Percentiles rank a stretch among this genome's conserved stretches.
Evolutionary conservation across 2,888 invertebrate species (phyloP).

Genomic region (Ernsta delagoae): DNA sequence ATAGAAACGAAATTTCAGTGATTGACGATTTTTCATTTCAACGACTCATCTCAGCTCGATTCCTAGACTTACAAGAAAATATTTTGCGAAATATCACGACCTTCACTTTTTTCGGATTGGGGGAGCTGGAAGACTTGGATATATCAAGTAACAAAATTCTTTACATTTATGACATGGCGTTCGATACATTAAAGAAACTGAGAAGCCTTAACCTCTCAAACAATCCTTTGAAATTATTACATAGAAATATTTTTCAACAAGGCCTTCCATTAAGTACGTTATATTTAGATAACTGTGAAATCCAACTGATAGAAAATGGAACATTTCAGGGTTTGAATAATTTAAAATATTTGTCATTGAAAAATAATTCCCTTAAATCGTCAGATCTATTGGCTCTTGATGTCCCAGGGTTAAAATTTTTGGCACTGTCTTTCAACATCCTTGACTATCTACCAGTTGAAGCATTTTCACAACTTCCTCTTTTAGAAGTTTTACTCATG

Average conservation of each 20-base stretch:
- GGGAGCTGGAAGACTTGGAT: constrained; percentile 91
- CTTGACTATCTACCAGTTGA: constrained; percentile 89
- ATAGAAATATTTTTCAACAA: constrained; percentile 90
- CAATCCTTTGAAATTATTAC: constrained; percentile 89
- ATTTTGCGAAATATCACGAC: constrained; percentile 88
- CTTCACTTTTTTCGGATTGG: constrained; percentile 90
- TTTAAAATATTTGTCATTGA: constrained; percentile 91
- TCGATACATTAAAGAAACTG: constrained; percentile 91
- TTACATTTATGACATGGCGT: constrained; percentile 89
- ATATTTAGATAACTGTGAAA: constrained; percentile 90
- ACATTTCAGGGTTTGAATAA: constrained; percentile 91
- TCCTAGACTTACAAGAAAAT: constrained; percentile 92
- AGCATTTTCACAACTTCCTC: constrained; percentile 90
- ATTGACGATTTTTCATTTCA: constrained; percentile 93
- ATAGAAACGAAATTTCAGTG: constrained; percentile 90
- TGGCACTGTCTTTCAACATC: constrained; percentile 91
- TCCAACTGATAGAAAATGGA: constrained; percentile 89
- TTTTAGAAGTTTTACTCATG: constrained; percentile 89
- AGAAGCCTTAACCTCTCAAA: constrained; percentile 91
- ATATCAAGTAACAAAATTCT: constrained; percentile 89
- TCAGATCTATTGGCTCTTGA: constrained; percentile 89
- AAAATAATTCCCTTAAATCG: constrained; percentile 89
- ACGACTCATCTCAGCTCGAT: constrained; percentile 89
- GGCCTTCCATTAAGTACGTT: constrained; percentile 90
- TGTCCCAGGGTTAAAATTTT: constrained; percentile 89